Evolutionary conservation across 2,888 invertebrate genomes (phyloP).

Genomic region (Ennomos fuscantarius): DNA sequence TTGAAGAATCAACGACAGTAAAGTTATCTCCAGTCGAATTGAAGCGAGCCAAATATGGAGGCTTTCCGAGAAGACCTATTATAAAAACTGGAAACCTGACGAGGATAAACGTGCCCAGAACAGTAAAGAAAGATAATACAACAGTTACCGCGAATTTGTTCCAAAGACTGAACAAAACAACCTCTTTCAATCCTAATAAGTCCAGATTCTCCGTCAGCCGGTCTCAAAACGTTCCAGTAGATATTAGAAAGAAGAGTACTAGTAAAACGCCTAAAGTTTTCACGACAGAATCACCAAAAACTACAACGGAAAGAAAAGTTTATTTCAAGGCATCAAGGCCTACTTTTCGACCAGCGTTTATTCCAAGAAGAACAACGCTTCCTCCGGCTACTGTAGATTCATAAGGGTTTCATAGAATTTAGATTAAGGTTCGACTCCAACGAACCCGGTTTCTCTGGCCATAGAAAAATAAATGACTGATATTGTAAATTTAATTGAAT

Average conservation of each 20-base stretch:
- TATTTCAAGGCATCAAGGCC: constrained; percentile 73
- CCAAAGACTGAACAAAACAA: constrained; percentile 69
- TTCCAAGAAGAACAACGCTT: constrained; percentile 66
- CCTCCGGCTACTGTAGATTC: constrained; percentile 51
- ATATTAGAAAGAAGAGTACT: constrained; percentile 64
- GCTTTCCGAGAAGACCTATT: constrained; percentile 70
- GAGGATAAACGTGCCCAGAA: constrained; percentile 43
- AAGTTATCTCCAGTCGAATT: constrained; percentile 63
- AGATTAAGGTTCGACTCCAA: constrained; percentile 42
- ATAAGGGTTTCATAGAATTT: constrained; percentile 28
- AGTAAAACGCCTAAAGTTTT: constrained; percentile 58
- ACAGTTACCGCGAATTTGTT: constrained; percentile 53
- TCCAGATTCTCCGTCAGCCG: constrained; percentile 68
- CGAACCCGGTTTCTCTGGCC: constrained; percentile 63
- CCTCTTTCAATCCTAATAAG: constrained; percentile 64
- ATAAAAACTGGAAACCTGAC: constrained; percentile 68
- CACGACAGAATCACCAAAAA: constrained; percentile 70
- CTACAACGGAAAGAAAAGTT: constrained; percentile 71
- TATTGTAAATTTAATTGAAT: constrained; percentile 49
- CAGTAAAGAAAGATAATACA: constrained; percentile 61
- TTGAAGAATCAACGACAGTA: constrained; percentile 65
- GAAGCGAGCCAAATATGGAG: constrained; percentile 69
- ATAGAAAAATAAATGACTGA: constrained; percentile 61
- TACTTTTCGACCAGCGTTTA: constrained; percentile 70
- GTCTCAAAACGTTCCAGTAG: constrained; percentile 76